phyloP scores from a whole-genome alignment of 1,140 invertebrate genomes.

The Gryllus bimaculatus region DNA sequence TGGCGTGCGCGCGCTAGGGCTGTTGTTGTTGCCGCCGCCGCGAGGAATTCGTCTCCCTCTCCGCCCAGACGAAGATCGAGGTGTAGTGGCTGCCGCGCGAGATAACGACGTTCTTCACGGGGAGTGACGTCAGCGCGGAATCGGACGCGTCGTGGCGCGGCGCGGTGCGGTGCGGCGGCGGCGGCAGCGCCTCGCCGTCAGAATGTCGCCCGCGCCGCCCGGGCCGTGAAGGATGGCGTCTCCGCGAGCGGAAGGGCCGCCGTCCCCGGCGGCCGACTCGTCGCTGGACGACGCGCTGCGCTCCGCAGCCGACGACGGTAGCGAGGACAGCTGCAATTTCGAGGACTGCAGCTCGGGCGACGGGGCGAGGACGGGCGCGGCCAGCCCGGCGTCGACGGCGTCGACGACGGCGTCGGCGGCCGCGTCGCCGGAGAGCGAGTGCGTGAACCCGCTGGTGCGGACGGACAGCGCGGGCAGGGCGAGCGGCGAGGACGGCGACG shows the following conservation, averaged over 20 bases:
- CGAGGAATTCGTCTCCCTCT: no score
- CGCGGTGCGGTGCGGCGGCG: no score
- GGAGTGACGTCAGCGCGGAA: no score
- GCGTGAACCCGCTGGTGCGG: neutral
- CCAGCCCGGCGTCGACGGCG: neutral
- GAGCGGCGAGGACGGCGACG: neutral
- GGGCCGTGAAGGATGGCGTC: neutral
- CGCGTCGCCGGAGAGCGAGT: neutral
- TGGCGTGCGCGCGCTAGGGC: no score
- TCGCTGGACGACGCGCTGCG: constrained; percentile 1
- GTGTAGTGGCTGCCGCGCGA: no score
- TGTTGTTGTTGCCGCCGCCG: no score
- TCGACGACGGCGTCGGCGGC: neutral
- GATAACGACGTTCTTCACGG: no score
- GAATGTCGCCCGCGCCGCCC: no score
- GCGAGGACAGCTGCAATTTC: neutral
- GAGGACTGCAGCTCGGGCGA: constrained; percentile 2
- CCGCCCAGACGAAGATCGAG: no score
- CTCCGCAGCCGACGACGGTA: neutral
- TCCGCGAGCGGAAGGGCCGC: neutral
- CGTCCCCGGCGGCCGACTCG: neutral
- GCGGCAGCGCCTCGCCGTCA: no score
- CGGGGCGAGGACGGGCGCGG: neutral
- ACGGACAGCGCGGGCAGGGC: neutral
- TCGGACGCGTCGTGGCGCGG: no score